Percentiles rank a stretch among this genome's conserved stretches.
Evolutionary conservation across 1,140 invertebrate genomes (phyloP).

Genomic region (Psilanteris sp.): DNA sequence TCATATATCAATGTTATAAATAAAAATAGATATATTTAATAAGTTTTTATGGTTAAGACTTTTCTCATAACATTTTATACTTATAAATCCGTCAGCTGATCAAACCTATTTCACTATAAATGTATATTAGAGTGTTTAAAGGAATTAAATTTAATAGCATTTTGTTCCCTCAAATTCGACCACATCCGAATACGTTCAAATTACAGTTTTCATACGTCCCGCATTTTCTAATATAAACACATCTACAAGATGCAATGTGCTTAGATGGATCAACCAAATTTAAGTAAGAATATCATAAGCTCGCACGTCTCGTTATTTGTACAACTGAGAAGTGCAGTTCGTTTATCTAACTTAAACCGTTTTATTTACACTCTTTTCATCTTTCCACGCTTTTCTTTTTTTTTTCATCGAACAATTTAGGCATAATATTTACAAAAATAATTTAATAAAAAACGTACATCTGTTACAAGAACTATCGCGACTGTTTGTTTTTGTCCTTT

Average conservation of each 20-base stretch:
- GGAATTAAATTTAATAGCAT: conserved; percentile 21
- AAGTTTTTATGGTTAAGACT: too few species aligned
- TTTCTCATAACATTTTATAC: too few species aligned
- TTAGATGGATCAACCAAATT: conserved; percentile 11
- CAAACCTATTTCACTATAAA: conserved; percentile 4
- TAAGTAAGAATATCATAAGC: conserved; percentile 6
- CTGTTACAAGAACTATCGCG: conserved; percentile 4
- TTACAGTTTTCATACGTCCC: conserved; percentile 38
- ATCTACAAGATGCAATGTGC: conserved; percentile 13
- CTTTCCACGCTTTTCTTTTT: too few species aligned
- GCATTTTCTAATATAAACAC: conserved; percentile 32
- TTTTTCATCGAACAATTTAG: not conserved
- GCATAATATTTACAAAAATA: not conserved
- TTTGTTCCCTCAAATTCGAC: conserved; percentile 3
- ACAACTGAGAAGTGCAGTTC: conserved; percentile 30
- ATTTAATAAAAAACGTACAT: conserved; percentile 9
- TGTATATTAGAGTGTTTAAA: conserved; percentile 5
- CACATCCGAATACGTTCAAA: conserved; percentile 32
- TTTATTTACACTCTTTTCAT: conserved; percentile 8
- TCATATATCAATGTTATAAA: too few species aligned
- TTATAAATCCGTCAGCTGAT: conserved; percentile 32
- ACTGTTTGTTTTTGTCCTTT: too few species aligned
- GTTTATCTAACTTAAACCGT: not conserved
- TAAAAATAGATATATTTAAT: too few species aligned
- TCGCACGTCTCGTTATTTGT: conserved; percentile 17